Base-by-base conservation (phyloP, 2,888 invertebrate species). In the Dynastes tityus region DNA sequence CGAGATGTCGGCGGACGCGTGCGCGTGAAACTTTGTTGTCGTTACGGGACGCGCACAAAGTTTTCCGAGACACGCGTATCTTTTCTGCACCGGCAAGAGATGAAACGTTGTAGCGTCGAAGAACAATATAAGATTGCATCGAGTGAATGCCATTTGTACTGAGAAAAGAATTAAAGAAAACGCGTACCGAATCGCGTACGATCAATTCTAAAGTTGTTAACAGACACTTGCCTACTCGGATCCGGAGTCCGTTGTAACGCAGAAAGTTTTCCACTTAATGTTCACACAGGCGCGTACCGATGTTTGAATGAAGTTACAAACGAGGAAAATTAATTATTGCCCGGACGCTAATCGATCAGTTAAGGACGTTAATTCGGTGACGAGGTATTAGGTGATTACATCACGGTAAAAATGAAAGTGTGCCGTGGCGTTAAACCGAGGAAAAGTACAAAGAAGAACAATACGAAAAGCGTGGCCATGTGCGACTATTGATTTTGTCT, bases 401-500 rank as follows among this genome's bases (percentile, higher is more conserved):
- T 51, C 79, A 77, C 73, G 67, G 67, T 63, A 53, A 74, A 77
- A 79, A 73, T 79, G 78, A 58, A 27, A 40, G 65, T 65, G 79
- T 79, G 55, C n/a, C 76, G 73, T 77, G 55, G 55, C 8, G 55
- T 55, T 55, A 76, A 68, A 58, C 61, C 37, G 22, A 32, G 73
- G 77, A 79, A 79, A 77, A 79, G 79, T 79, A 77, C 32, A 74
- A 75, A 76, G 76, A 79, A 79, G 77, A 77, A 79, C 79, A 79
- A 77, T 79, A 76, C 77, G 73, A 65, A 78, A 76, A 79, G 79
- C 77, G 73, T 77, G 71, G 76, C 77, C 74, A 73, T 77, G 82
- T 82, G 80, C 81, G 84, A 83, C 83, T 84, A 84, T 85, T 84
- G 84, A 84, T 85, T 85, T 84, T 84, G 82, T 82, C 81, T 81